These are phyloP conservation scores for Caenorhabditis sp. DNA, from an alignment of 2,888 invertebrate species.

Conservation along the genomic window DNA sequence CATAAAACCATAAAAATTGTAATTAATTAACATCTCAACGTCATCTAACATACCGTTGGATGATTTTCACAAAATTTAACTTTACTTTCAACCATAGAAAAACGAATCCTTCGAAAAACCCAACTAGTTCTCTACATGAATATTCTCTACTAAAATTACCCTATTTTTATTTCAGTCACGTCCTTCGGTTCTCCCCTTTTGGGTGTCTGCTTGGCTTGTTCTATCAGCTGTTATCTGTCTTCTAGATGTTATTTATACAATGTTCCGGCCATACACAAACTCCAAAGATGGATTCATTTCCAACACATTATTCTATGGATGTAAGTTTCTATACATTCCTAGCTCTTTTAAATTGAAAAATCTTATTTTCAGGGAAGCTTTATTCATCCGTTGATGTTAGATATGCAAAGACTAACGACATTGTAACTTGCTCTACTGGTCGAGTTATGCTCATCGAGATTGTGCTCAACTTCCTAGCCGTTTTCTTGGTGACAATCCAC, in stretches of 20 bases:
- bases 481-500: slow-evolving; percentile 51
- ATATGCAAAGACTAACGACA: slow-evolving; percentile 59
- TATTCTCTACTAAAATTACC: too few species aligned
- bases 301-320: slow-evolving; percentile 45
- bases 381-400: slow-evolving; percentile 65
- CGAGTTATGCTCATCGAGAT: slow-evolving; percentile 66
- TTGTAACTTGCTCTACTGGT: slow-evolving; percentile 67
- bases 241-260: slow-evolving; percentile 49
- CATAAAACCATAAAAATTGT: too few species aligned
- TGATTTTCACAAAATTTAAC: too few species aligned
- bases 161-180: background rate
- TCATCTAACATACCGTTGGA: too few species aligned
- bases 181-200: slow-evolving; percentile 42
- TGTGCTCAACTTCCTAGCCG: slow-evolving; percentile 58
- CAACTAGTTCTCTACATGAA: too few species aligned
- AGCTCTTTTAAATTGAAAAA: background rate
- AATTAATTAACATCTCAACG: too few species aligned
- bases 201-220: slow-evolving; percentile 60
- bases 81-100: too few species aligned
- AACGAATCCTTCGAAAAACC: too few species aligned
- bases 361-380: slow-evolving; percentile 59
- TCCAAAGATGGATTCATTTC: slow-evolving; percentile 28
- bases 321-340: slow-evolving; percentile 17
- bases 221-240: slow-evolving; percentile 55
- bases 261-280: slow-evolving; percentile 47